phyloP scores from a whole-genome alignment of 2,888 invertebrate species.

The Drosophila infuscata region DNA sequence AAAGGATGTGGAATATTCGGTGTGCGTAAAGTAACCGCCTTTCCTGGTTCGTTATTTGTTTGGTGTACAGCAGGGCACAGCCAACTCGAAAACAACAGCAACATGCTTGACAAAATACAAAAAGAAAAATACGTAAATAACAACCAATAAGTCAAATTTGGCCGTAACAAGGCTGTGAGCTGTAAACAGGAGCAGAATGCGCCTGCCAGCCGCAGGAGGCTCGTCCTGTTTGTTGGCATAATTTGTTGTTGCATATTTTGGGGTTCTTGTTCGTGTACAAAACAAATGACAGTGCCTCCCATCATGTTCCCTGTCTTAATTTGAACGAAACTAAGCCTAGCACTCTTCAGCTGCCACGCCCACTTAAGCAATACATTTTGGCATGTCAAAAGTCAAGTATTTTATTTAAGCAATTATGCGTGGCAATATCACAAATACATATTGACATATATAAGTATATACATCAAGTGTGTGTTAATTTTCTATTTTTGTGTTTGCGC shows the following conservation, averaged over 20 bases:
- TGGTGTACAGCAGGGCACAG: constrained; percentile 14
- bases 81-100: constrained; percentile 25
- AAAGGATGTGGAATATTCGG: background rate
- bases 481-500: constrained; percentile 8
- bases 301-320: constrained; percentile 18
- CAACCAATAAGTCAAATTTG: constrained; percentile 48
- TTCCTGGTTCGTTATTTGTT: constrained; percentile 37
- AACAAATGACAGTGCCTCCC: constrained; percentile 35
- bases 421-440: constrained; percentile 34
- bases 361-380: constrained; percentile 15
- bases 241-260: constrained; percentile 52
- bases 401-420: constrained; percentile 65
- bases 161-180: constrained; percentile 38
- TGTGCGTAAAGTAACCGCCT: background rate
- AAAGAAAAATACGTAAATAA: constrained; percentile 14
- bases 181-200: constrained; percentile 18
- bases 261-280: constrained; percentile 27
- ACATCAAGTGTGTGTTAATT: constrained; percentile 3
- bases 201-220: constrained; percentile 27
- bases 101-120: constrained; percentile 12
- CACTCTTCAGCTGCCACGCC: constrained; percentile 29
- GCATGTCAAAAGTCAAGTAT: constrained; percentile 38
- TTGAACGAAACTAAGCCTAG: constrained; percentile 25
- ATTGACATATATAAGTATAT: background rate
- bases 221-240: constrained; percentile 30